phyloP scores from a whole-genome alignment of 2,888 invertebrate genomes.

The Amorpha juglandis region DNA sequence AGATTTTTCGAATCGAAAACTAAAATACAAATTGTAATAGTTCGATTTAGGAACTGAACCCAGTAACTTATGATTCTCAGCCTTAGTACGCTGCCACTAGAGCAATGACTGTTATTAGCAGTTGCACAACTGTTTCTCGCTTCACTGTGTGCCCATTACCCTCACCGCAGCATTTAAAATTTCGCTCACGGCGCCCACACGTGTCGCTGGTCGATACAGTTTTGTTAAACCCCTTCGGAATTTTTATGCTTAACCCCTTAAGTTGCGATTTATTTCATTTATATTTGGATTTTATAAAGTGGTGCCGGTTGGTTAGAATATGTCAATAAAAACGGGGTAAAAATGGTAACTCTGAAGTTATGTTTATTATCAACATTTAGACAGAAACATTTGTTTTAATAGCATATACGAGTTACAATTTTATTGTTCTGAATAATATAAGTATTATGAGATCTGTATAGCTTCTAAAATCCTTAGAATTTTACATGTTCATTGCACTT shows the following conservation, averaged over 20 bases:
- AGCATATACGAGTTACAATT: no score
- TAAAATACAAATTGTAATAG: no score
- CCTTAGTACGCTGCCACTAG: no score
- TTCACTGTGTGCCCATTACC: slow-evolving; percentile 2
- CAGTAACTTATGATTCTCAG: no score
- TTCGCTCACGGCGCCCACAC: slow-evolving; percentile 59
- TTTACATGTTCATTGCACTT: no score
- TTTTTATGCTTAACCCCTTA: slow-evolving; percentile 49
- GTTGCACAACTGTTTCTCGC: background rate
- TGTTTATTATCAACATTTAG: background rate
- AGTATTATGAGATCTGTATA: no score
- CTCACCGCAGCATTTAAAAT: slow-evolving; percentile 47
- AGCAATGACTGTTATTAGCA: background rate
- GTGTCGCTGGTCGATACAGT: slow-evolving; percentile 58
- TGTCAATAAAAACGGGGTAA: slow-evolving; percentile 8
- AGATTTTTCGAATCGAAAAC: no score
- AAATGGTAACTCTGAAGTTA: background rate
- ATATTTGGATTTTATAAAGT: slow-evolving; percentile 15
- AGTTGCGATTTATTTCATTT: slow-evolving; percentile 27
- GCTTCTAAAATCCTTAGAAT: no score
- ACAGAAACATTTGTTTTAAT: no score
- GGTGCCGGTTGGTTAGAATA: background rate
- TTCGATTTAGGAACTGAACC: no score
- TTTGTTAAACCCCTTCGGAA: slow-evolving; percentile 48
- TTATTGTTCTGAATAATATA: no score